phyloP scores from a whole-genome alignment of 2,888 invertebrate species.

The Lasioglossum malachurum region DNA sequence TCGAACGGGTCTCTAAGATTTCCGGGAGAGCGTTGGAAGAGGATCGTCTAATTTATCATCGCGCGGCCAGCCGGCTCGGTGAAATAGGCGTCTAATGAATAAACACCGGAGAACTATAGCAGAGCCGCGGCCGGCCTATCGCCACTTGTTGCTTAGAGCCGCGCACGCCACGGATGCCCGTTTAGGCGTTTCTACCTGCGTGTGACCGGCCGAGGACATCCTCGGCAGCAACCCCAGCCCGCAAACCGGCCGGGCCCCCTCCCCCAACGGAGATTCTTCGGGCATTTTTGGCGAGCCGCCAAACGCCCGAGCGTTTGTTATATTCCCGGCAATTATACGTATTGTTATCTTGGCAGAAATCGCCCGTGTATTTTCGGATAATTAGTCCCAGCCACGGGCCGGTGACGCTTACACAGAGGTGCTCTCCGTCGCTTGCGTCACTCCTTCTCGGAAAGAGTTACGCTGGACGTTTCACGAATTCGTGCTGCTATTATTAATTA shows the following conservation, averaged over 20 bases:
- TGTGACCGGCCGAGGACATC: conserved; percentile 15
- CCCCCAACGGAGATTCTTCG: conserved; percentile 30
- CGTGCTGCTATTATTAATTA: background rate
- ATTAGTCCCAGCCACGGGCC: conserved; percentile 35
- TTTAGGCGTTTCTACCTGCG: conserved; percentile 31
- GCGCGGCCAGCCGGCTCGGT: conserved; percentile 31
- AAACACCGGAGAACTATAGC: conserved; percentile 40
- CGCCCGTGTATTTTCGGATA: conserved; percentile 56
- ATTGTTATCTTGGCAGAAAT: conserved; percentile 62
- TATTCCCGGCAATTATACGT: conserved; percentile 49
- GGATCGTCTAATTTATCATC: conserved; percentile 66
- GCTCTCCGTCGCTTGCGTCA: conserved; percentile 29
- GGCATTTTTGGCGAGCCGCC: conserved; percentile 33
- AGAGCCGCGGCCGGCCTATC: conserved; percentile 44
- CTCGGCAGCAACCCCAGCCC: background rate
- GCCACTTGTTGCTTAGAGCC: conserved; percentile 70
- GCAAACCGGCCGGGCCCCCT: background rate
- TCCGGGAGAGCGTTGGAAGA: background rate
- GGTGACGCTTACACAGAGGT: conserved; percentile 27
- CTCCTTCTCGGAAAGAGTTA: conserved; percentile 36
- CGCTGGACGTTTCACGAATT: background rate
- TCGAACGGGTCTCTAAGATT: conserved; percentile 49
- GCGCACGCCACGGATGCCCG: conserved; percentile 49
- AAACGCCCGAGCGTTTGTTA: conserved; percentile 16
- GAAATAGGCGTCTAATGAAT: conserved; percentile 61